These are phyloP conservation scores for Ommatoiulus sabulosus DNA, from an alignment of 2,888 invertebrate species.

Conservation along the genomic window DNA sequence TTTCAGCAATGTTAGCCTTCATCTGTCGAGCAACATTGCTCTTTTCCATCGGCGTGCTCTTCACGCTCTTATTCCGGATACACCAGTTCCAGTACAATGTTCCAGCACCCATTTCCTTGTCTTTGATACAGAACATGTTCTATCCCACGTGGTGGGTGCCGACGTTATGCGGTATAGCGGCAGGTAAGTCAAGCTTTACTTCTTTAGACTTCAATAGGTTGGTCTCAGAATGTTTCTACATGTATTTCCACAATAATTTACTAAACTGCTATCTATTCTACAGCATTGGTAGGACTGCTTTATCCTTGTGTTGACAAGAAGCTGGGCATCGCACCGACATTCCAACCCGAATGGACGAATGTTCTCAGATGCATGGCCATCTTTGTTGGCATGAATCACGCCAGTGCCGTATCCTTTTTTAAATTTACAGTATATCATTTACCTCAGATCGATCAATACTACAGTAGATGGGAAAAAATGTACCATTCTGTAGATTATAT, in stretches of 20 bases:
- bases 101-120: conserved; percentile 63
- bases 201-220: not conserved
- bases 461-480: no score
- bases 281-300: conserved; percentile 68
- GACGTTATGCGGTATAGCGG: conserved; percentile 67
- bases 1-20: conserved; percentile 52
- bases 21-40: conserved; percentile 61
- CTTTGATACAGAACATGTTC: conserved; percentile 63
- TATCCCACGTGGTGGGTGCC: conserved; percentile 69
- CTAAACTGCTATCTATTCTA: not conserved
- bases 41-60: conserved; percentile 67
- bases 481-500: no score
- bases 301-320: conserved; percentile 68
- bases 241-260: no score
- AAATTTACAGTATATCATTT: no score
- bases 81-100: conserved; percentile 67
- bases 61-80: conserved; percentile 67
- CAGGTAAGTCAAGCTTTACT: conserved; percentile 64
- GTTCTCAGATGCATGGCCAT: conserved; percentile 70
- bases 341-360: conserved; percentile 68
- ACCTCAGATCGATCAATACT: no score
- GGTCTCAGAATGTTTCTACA: not conserved
- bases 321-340: conserved; percentile 65
- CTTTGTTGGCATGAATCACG: conserved; percentile 70
- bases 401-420: conserved; percentile 67